A percentile compares a stretch with the other conserved stretches of the same genome.
Conservation (phyloP, 2,888 invertebrate genomes). For the Hydroisotoma schaefferi region DNA sequence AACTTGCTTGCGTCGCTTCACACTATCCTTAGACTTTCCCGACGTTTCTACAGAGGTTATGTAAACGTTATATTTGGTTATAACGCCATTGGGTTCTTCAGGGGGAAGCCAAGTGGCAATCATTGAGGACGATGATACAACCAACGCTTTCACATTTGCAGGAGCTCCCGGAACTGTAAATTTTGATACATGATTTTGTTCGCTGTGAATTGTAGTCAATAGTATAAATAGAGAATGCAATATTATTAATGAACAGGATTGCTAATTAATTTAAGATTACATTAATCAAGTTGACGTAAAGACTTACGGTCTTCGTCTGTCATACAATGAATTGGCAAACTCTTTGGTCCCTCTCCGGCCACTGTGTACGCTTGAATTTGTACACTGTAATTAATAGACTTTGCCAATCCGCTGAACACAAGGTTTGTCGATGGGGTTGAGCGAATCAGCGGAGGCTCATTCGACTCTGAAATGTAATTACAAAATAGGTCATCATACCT, state of each 20-base stretch:
- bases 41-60: slow-evolving; percentile 49
- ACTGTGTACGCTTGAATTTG: slow-evolving; percentile 74
- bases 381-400: slow-evolving; percentile 76
- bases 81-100: slow-evolving; percentile 60
- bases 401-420: slow-evolving; percentile 66
- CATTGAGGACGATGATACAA: slow-evolving; percentile 52
- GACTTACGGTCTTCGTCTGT: slow-evolving; percentile 72
- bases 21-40: slow-evolving; percentile 16
- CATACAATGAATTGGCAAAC: slow-evolving; percentile 66
- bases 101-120: slow-evolving; percentile 61
- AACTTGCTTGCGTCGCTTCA: slow-evolving; percentile 26
- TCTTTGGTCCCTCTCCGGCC: slow-evolving; percentile 70
- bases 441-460: slow-evolving; percentile 29
- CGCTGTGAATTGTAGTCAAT: no score
- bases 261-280: no score
- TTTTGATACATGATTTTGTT: no score
- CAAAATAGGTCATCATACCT: background rate
- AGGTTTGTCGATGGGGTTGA: slow-evolving; percentile 64
- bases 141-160: slow-evolving; percentile 54
- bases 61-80: slow-evolving; percentile 63
- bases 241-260: no score
- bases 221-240: no score
- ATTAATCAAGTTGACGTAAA: no score
- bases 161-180: slow-evolving; percentile 55
- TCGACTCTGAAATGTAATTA: slow-evolving; percentile 14